Evolutionary conservation across 1,140 invertebrate genomes (phyloP).

Genomic region (Drosophila repletoides): DNA sequence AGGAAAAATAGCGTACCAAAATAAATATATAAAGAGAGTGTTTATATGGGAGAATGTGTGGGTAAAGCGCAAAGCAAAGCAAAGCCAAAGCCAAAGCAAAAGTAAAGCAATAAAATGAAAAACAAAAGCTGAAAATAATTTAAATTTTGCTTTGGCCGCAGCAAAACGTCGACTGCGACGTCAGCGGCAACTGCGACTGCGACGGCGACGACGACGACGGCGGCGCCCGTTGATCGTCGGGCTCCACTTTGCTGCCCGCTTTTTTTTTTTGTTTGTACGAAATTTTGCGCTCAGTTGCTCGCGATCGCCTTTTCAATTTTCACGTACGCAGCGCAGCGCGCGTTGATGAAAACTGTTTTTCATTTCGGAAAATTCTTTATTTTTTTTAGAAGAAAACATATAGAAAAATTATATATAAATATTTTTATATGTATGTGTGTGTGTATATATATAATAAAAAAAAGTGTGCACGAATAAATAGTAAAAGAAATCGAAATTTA

Average conservation of each 20-base stretch:
- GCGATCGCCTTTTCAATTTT: constrained; percentile 81
- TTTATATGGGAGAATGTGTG: not conserved
- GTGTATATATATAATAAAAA: not conserved
- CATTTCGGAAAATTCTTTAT: constrained; percentile 12
- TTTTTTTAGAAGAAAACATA: not conserved
- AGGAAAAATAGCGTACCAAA: constrained; percentile 69
- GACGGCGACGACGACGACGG: constrained; percentile 32
- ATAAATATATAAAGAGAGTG: constrained; percentile 53
- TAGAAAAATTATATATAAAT: constrained; percentile 8
- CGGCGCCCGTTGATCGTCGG: constrained; percentile 24
- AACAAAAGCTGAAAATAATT: constrained; percentile 77
- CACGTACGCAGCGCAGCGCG: constrained; percentile 55
- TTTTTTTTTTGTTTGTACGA: constrained; percentile 64
- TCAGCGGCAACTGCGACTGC: constrained; percentile 10
- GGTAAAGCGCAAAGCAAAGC: too few relatives aligned
- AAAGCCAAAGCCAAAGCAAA: too few relatives aligned
- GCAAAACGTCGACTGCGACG: constrained; percentile 5
- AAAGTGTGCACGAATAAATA: constrained; percentile 14
- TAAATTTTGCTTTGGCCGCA: constrained; percentile 61
- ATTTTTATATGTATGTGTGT: constrained; percentile 2
- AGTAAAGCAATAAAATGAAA: constrained; percentile 69
- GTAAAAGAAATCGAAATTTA: constrained; percentile 44
- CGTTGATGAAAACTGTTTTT: constrained; percentile 23
- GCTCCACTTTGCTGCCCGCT: constrained; percentile 34
- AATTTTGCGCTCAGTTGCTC: constrained; percentile 80